These are phyloP conservation scores for Tauraco erythrolophus DNA, from an alignment of 2,113 vertebrate genomes.

Conservation along the genomic window DNA sequence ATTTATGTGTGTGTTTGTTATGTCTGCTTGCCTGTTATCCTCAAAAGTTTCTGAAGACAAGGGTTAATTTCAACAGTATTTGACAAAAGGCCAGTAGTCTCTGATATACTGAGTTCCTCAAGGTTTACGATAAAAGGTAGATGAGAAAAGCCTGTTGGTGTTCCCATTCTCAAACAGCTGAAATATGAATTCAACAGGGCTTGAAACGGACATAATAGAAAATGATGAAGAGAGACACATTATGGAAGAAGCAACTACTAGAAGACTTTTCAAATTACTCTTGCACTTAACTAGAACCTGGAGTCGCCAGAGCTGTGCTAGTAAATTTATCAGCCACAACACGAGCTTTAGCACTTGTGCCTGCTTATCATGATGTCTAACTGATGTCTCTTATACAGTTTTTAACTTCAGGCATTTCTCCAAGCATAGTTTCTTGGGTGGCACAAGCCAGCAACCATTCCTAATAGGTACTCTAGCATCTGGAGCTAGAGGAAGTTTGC, in stretches of 20 bases:
- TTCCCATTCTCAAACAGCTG: background rate
- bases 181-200: background rate
- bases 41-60: background rate
- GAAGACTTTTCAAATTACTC: background rate
- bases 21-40: background rate
- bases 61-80: background rate
- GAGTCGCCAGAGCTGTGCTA: background rate
- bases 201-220: background rate
- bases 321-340: background rate
- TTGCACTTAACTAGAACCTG: background rate
- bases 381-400: background rate
- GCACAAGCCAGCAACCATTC: background rate
- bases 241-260: background rate
- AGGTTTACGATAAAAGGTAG: background rate
- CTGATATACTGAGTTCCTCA: background rate
- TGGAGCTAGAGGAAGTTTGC: background rate
- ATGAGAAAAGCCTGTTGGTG: background rate
- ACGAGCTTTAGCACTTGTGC: background rate
- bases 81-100: background rate
- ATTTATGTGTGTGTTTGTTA: background rate
- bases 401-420: background rate
- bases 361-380: background rate
- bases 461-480: background rate
- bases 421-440: background rate
- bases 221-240: background rate